Base-by-base conservation (phyloP, 2,113 vertebrate species). In the Muntiacus muntjak region DNA sequence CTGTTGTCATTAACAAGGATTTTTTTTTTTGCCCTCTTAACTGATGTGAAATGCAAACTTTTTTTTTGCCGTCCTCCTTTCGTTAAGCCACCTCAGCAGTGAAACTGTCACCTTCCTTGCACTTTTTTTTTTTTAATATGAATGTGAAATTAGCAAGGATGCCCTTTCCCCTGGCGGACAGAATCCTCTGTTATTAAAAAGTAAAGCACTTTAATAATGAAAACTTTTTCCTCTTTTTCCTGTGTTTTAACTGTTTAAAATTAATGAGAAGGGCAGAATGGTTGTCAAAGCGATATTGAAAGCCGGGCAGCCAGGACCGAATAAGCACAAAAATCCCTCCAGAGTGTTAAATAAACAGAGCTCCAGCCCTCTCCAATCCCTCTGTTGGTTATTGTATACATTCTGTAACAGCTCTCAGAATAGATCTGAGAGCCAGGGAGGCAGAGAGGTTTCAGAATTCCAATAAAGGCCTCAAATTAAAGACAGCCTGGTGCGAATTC, bases 331-430 rank as follows among this genome's bases (percentile, higher is more conserved):
- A 99, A 99, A 99, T 99, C 99, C 99, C 98, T 99, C 99, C 99
- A 99, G 99, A 99, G 99, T 99, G 99, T 99, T 99, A 99, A 99
- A 99, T 99, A 99, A 99, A 99, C 99, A 99, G 98, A 98, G 99
- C 99, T 98, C 99, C 99, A 99, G 99, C 99, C 99, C 99, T 98
- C 98, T 98, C 97, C 98, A 99, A 99, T 99, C 99, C 99, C 99
- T 99, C 98, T 99, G 99, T 99, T 99, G 99, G 99, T 99, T 99
- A 99, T 99, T 99, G 99, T 99, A 99, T 99, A 99, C 99, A 99
- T 99, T 99, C 99, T 99, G 99, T 99, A 99, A 99, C 98, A 99
- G 99, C 99, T 99, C 99, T 99, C 99, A 99, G 99, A 99, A 99
- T 99, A 99, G 99, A 99, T 99, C 99, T 99, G 99, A 99, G 99